Evolutionary conservation across 2,797 vertebrate species (phyloP).

Genomic region (Okamejei kenojei): DNA sequence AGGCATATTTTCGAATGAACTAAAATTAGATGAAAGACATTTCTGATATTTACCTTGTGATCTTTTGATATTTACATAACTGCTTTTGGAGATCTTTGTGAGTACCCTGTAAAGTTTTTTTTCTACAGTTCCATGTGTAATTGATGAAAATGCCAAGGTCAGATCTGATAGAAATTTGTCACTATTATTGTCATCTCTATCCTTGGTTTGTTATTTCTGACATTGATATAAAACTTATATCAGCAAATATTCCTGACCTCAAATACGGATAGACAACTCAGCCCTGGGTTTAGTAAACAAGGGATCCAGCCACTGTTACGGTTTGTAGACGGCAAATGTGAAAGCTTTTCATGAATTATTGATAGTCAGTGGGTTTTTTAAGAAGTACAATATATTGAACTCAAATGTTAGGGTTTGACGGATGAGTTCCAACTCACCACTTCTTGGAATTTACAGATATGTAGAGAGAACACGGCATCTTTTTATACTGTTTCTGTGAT

Average conservation of each 20-base stretch:
- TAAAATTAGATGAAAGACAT: slow-evolving; percentile 1
- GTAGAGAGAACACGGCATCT: not conserved
- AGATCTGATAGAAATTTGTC: not conserved
- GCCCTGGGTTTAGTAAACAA: not conserved
- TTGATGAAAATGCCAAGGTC: not conserved
- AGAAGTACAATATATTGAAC: not conserved
- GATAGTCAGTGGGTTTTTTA: not conserved
- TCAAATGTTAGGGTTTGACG: not conserved
- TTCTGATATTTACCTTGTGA: not conserved
- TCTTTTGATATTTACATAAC: not conserved
- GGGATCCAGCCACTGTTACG: not conserved
- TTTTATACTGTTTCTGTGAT: not conserved
- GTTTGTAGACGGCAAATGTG: not conserved
- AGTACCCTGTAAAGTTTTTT: not conserved
- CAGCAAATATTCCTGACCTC: not conserved
- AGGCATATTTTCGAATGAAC: not conserved
- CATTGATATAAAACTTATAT: not conserved
- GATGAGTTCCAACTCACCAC: not conserved
- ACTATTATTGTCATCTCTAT: not conserved
- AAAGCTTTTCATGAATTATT: not conserved
- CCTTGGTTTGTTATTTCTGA: not conserved
- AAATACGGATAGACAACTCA: not conserved
- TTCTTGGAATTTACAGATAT: not conserved
- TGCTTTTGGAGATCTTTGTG: not conserved
- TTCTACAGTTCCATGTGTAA: not conserved